A percentile compares a stretch with the other conserved stretches of the same genome.
phyloP scores from a whole-genome alignment of 2,888 invertebrate genomes.

The Dolichopus griseipennis region DNA sequence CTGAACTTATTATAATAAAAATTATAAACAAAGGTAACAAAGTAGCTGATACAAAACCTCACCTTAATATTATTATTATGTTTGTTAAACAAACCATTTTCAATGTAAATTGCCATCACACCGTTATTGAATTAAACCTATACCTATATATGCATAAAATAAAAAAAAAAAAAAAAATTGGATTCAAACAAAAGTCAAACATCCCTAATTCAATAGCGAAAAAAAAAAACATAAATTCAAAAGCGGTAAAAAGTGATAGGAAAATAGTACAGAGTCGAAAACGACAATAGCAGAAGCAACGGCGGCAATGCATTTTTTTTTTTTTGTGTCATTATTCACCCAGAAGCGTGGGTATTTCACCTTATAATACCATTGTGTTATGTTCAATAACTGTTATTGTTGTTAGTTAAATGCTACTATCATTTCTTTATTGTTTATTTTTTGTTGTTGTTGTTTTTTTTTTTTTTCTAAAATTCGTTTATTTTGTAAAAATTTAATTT shows the following conservation, averaged over 20 bases:
- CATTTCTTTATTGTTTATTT: neutral
- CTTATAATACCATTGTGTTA: neutral
- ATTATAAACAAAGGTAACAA: neutral
- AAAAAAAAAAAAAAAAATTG: neutral
- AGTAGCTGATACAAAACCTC: neutral
- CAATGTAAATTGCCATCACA: neutral
- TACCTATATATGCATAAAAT: neutral
- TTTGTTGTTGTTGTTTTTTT: neutral
- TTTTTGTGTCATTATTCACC: neutral
- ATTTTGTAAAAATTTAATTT: neutral
- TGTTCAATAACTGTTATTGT: conserved; percentile 2
- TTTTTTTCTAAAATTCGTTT: neutral
- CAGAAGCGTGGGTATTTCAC: conserved; percentile 6
- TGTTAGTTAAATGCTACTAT: neutral
- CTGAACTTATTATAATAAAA: neutral
- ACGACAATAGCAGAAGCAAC: neutral
- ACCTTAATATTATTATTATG: neutral
- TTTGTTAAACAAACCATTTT: conserved; percentile 2
- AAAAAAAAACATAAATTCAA: too few relatives aligned
- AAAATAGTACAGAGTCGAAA: too few relatives aligned
- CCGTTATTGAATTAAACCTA: neutral
- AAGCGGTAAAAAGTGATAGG: too few relatives aligned
- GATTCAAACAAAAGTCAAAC: neutral
- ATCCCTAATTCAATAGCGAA: neutral
- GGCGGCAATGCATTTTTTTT: neutral